Base-by-base conservation (phyloP, 2,888 invertebrate genomes). In the Portevinia maculata region DNA sequence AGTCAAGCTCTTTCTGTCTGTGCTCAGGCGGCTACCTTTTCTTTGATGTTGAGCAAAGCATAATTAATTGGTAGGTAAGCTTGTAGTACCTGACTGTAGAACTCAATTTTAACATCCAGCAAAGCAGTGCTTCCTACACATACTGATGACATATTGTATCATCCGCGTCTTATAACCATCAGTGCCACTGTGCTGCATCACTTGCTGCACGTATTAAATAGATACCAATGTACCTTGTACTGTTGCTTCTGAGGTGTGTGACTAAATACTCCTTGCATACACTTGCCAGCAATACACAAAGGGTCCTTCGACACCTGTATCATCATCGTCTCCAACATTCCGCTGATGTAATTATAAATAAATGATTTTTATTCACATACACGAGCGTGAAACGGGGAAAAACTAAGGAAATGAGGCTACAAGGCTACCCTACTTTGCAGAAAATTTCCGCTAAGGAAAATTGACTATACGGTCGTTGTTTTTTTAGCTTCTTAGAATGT, bases 11-110 rank as follows among this genome's bases (percentile, higher is more conserved):
- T 67, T 79, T 74, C 57, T 65, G 70, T 76, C 70, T 60, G 60
- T 71, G 55, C 65, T 53, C 71, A 70, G 78, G 83, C 83, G 83
- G 83, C 52, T 48, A 70, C 44, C 78, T 55, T 81, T 52, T 69
- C 83, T 83, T 83, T 83, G 83, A 83, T 83, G 78, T 83, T 71
- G 78, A 73, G 83, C 65, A 83, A 76, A 78, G 83, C 83, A 83
- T 83, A 83, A 83, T 83, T 83, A 83, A 83, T 83, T 83, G 83
- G 83, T 83, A 83, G 83, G 83, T 81, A 81, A 81, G 76, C 81
- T 81, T 62, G 75, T 15, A 41, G 52, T 60, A 67, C 71, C 70
- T 67, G 53, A 71, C 76, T 76, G 81, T 60, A 60, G 81, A 83
- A 65, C 59, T 71, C 65, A 71, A 71, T 83, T 83, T 71, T 32